A percentile compares a stretch with the other conserved stretches of the same genome.
phyloP scores from a whole-genome alignment of 2,113 vertebrate species.

The Talpa occidentalis region DNA sequence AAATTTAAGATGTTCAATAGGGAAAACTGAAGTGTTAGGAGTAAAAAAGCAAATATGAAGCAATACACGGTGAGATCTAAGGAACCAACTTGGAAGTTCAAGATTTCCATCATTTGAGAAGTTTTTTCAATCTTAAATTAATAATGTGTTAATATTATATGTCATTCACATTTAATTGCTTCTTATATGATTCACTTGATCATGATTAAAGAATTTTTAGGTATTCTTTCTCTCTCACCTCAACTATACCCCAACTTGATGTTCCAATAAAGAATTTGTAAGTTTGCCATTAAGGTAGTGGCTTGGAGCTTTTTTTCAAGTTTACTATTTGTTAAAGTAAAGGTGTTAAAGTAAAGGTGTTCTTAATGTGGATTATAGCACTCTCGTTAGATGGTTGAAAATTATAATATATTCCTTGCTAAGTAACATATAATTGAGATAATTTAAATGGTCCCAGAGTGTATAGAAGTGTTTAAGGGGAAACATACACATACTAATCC shows the following conservation, averaged over 20 bases:
- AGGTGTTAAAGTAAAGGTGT: background rate
- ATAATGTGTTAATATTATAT: background rate
- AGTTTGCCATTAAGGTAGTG: conserved; percentile 35
- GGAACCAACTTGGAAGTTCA: background rate
- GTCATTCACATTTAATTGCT: background rate
- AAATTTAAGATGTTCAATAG: background rate
- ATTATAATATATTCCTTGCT: conserved; percentile 32
- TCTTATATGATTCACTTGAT: background rate
- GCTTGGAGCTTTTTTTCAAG: conserved; percentile 35
- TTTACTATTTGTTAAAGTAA: conserved; percentile 32
- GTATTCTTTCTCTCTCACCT: background rate
- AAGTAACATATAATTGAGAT: conserved; percentile 30
- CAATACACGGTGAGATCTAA: background rate
- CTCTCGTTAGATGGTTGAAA: background rate
- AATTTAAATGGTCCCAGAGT: conserved; percentile 36
- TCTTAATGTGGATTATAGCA: background rate
- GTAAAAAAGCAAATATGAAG: background rate
- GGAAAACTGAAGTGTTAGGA: conserved; percentile 5
- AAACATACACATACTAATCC: background rate
- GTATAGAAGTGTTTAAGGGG: conserved; percentile 12
- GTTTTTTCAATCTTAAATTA: background rate
- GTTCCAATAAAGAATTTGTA: background rate
- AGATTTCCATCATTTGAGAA: background rate
- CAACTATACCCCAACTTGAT: background rate
- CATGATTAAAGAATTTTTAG: conserved; percentile 6